Base-by-base conservation (phyloP, 1,140 invertebrate genomes). In the Drosophila lacteicornis region DNA sequence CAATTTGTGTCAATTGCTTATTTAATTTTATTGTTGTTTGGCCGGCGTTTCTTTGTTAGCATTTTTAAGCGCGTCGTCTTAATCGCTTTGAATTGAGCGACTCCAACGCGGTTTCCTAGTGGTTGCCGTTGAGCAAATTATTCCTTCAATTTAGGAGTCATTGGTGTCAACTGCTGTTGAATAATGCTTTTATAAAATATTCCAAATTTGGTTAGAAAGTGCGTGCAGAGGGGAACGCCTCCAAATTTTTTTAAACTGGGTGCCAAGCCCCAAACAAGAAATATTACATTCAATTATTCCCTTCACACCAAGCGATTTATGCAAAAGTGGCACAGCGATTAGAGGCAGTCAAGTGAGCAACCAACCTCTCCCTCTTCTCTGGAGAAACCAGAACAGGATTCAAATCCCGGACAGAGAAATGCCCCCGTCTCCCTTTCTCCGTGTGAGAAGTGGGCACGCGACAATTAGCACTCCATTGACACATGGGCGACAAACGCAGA, bases 391-490 rank as follows among this genome's bases (percentile, higher is more conserved):
- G 11, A 42, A 46, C 30, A 58, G 47, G 61, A 59, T 51, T 17
- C 30, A 6, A 56, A 11, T 27, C 36, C 36, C 50, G 47, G 55
- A 36, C 59, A 36, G n/a, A 33, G 51, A 56, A 71, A 46, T 49
- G 55, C 43, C 47, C 63, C 51, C 42, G n/a, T 57, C 25, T n/a
- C 30, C 19, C 36, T 45, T 69, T 76, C 70, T 65, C 45, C 66
- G 60, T 69, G 60, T 25, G 38, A 74, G 43, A 79, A 69, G 76
- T 83, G 83, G 77, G 80, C 84, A 90, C 81, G 85, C 84, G 80
- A 84, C 84, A 90, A 88, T 88, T 88, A 88, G 84, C 85, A 88
- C 84, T 75, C 83, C 84, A 90, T 88, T 84, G 74, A 87, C 84
- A 88, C 78, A 83, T 87, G 84, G 83, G 82, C 45, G 63, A 77